A percentile compares a stretch with the other conserved stretches of the same genome.
Conservation (phyloP, 2,113 vertebrate genomes). For the Oxyura jamaicensis region DNA sequence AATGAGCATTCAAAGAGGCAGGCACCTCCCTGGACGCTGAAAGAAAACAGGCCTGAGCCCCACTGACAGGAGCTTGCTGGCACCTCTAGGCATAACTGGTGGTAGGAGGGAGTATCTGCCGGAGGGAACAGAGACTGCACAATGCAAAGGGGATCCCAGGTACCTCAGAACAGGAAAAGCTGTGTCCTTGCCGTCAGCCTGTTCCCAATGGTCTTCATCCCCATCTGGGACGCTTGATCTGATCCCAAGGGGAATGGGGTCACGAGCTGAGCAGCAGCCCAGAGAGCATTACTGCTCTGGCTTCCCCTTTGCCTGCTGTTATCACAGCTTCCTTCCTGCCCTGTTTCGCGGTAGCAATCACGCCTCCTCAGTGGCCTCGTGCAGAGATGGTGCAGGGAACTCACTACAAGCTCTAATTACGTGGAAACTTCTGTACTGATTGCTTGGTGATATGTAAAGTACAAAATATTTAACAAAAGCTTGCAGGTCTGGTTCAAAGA, state of each 20-base stretch:
- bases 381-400: neutral
- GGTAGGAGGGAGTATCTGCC: neutral
- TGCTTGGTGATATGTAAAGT: neutral
- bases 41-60: neutral
- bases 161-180: neutral
- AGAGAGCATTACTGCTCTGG: neutral
- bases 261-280: neutral
- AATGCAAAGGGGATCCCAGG: neutral
- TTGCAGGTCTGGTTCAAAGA: neutral
- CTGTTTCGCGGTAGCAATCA: rapidly evolving
- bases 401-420: neutral
- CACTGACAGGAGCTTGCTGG: neutral
- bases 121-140: neutral
- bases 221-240: neutral
- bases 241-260: neutral
- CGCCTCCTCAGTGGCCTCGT: neutral
- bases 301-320: neutral
- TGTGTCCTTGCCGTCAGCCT: neutral
- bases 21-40: neutral
- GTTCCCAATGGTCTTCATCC: neutral
- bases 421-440: neutral
- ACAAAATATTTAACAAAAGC: neutral
- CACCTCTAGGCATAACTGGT: neutral
- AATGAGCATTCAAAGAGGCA: neutral
- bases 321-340: neutral